These are phyloP conservation scores for Stenurella melanura DNA, from an alignment of 2,888 invertebrate species.

Conservation along the genomic window DNA sequence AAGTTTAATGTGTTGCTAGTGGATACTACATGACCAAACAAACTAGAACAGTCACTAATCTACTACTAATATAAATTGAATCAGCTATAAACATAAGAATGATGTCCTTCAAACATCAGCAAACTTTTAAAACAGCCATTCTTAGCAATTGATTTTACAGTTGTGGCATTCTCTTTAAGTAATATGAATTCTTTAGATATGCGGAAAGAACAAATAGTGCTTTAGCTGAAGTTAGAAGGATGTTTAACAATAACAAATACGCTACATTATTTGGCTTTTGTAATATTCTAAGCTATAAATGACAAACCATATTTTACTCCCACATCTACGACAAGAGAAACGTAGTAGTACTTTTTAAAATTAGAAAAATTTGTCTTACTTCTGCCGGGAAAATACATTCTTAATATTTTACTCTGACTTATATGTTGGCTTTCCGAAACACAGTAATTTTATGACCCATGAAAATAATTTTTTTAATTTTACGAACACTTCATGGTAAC, in stretches of 20 bases:
- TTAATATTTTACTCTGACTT: background rate
- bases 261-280: constrained; percentile 27
- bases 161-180: background rate
- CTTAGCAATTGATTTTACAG: background rate
- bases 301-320: constrained; percentile 15
- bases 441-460: background rate
- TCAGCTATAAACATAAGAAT: no score
- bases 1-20: no score
- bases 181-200: background rate
- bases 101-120: no score
- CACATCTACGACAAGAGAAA: constrained; percentile 14
- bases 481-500: no score
- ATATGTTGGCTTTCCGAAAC: background rate
- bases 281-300: constrained; percentile 26
- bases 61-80: no score
- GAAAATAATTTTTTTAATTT: no score
- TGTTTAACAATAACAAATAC: constrained; percentile 28
- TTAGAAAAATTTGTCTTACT: constrained; percentile 19
- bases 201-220: background rate
- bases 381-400: background rate
- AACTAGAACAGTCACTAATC: no score
- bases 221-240: background rate
- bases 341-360: constrained; percentile 22
- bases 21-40: no score
- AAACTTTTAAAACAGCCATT: background rate